Evolutionary conservation across 2,113 vertebrate genomes (phyloP).

Genomic region (Anguilla japonica): DNA sequence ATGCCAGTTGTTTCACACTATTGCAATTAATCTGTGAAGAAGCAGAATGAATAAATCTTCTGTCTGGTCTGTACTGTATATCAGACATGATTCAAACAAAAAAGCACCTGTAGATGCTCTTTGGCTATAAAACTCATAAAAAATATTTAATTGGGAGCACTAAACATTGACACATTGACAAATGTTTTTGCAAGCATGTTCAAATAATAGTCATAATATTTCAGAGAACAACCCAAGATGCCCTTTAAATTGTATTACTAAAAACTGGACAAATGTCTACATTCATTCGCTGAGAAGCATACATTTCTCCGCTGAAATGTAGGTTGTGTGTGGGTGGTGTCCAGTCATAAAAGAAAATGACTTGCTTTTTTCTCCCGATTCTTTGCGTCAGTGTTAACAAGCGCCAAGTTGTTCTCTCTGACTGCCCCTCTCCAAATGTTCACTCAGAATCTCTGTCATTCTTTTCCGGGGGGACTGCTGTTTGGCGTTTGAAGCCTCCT

Average conservation of each 20-base stretch:
- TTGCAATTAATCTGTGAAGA: background rate
- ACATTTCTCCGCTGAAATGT: background rate
- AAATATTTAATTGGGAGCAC: background rate
- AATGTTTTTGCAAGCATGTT: background rate
- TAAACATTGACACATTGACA: background rate
- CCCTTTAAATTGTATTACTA: background rate
- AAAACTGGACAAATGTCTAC: background rate
- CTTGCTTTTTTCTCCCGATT: background rate
- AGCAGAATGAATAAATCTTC: background rate
- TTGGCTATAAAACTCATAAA: background rate
- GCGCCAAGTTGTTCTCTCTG: background rate
- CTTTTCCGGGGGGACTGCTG: background rate
- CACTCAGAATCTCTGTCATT: background rate
- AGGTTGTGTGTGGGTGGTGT: background rate
- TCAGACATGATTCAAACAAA: background rate
- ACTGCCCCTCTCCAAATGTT: background rate
- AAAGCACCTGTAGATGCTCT: background rate
- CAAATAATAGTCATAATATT: background rate
- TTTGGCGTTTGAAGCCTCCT: slow-evolving; percentile 13
- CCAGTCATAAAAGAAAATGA: background rate
- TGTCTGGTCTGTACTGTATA: background rate
- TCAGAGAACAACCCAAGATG: background rate
- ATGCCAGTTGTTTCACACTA: background rate
- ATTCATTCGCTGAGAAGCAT: background rate
- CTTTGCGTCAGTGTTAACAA: background rate